Conservation (phyloP, 2,888 invertebrate genomes). For the Kuschelorhynchus macadamiae region DNA sequence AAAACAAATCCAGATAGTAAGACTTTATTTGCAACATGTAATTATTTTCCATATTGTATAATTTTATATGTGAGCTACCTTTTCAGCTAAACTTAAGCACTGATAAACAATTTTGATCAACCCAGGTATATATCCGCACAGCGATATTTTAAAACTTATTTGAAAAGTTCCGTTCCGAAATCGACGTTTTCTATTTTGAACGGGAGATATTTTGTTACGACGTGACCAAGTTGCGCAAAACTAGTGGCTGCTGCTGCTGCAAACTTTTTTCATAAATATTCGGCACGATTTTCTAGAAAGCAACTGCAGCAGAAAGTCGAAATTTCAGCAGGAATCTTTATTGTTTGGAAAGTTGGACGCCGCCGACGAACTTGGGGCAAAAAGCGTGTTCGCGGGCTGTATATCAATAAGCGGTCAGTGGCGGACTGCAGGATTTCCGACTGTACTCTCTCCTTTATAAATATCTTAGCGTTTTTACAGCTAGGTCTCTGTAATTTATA, state of each 20-base stretch:
- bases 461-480: too few species aligned
- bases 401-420: slow-evolving; percentile 48
- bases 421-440: slow-evolving; percentile 4
- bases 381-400: slow-evolving; percentile 47
- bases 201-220: slow-evolving; percentile 49
- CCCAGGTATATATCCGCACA: slow-evolving; percentile 14
- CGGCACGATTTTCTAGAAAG: slow-evolving; percentile 51
- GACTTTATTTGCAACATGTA: too few species aligned
- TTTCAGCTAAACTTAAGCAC: too few species aligned
- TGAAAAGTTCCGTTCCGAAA: slow-evolving; percentile 46
- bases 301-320: slow-evolving; percentile 51
- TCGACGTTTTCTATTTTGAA: slow-evolving; percentile 50
- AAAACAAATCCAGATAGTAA: too few species aligned
- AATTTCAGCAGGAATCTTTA: slow-evolving; percentile 49
- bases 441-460: too few species aligned
- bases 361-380: slow-evolving; percentile 26
- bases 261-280: slow-evolving; percentile 51
- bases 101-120: neutral
- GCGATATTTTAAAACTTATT: slow-evolving; percentile 46
- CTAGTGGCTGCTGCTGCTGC: slow-evolving; percentile 43
- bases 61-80: too few species aligned
- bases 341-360: slow-evolving; percentile 50
- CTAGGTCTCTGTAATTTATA: too few species aligned
- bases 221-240: slow-evolving; percentile 50
- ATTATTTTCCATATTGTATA: too few species aligned